phyloP scores from a whole-genome alignment of 92 coral and sea anemone species.

The Parazoanthus darwini region DNA sequence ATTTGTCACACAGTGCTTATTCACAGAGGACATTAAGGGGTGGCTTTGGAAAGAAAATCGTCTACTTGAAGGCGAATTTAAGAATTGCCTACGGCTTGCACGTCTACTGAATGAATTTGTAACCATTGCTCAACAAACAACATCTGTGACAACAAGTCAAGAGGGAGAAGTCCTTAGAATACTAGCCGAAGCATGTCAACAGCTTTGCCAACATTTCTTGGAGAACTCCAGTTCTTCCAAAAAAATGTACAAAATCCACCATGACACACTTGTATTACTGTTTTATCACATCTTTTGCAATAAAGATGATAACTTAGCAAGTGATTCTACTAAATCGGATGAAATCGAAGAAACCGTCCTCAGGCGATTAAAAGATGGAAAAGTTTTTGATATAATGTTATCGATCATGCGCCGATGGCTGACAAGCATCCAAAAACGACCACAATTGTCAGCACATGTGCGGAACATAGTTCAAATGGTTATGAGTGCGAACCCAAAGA shows the following conservation, averaged over 20 bases:
- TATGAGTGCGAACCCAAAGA: conserved; percentile 1
- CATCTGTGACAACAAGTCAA: conserved; percentile 26
- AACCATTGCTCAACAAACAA: conserved; percentile 11
- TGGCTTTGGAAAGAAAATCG: not conserved
- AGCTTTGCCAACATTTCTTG: conserved; percentile 33
- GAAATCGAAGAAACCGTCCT: not conserved
- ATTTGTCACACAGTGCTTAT: conserved; percentile 35
- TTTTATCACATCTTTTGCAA: conserved; percentile 48
- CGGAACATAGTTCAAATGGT: conserved; percentile 14
- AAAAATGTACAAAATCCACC: conserved; percentile 50
- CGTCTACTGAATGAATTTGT: conserved; percentile 63
- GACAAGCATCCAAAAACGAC: conserved; percentile 4
- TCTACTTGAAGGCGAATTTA: conserved; percentile 25
- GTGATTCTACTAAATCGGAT: not conserved
- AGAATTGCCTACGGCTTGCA: conserved; percentile 54
- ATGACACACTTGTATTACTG: conserved; percentile 32
- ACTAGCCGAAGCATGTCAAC: conserved; percentile 44
- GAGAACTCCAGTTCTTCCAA: not conserved
- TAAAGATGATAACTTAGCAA: not conserved
- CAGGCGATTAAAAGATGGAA: conserved; percentile 1
- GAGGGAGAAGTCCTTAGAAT: conserved; percentile 30
- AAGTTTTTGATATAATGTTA: not conserved
- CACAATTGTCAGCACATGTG: conserved; percentile 2
- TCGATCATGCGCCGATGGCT: conserved; percentile 6
- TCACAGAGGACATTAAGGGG: conserved; percentile 41